Evolutionary conservation across 2,888 invertebrate genomes (phyloP).

Genomic region (Dioctria linearis): DNA sequence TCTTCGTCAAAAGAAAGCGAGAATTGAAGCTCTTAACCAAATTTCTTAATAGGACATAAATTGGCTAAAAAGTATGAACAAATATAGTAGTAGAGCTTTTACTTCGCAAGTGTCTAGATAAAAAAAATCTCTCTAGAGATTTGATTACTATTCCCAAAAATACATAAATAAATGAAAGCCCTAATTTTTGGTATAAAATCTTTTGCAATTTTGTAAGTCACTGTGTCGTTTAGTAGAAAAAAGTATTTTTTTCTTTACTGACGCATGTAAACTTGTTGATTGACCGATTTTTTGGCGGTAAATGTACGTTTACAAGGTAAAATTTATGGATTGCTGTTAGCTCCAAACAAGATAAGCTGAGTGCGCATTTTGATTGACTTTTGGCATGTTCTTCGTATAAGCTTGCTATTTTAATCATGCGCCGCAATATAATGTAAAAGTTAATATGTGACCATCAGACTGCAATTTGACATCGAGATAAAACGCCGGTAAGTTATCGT

Average conservation of each 20-base stretch:
- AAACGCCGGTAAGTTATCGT: background rate
- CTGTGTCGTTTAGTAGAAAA: no score
- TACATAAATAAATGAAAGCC: background rate
- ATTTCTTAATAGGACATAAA: no score
- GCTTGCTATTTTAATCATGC: background rate
- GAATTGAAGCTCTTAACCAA: no score
- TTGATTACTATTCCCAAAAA: no score
- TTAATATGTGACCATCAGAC: background rate
- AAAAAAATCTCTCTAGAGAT: no score
- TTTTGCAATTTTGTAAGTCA: background rate
- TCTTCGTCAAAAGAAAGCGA: no score
- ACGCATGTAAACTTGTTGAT: background rate
- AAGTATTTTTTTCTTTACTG: no score
- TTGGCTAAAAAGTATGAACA: no score
- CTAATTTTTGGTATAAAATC: background rate
- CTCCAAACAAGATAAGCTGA: background rate
- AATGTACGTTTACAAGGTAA: background rate
- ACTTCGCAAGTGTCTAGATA: no score
- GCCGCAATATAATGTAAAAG: background rate
- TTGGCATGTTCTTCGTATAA: constrained; percentile 4
- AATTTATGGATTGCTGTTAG: background rate
- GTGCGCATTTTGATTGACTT: constrained; percentile 21
- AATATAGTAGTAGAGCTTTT: no score
- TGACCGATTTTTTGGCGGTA: background rate
- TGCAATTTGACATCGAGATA: background rate